phyloP scores from a whole-genome alignment of 2,797 vertebrate species.

The Darevskia nairensis region DNA sequence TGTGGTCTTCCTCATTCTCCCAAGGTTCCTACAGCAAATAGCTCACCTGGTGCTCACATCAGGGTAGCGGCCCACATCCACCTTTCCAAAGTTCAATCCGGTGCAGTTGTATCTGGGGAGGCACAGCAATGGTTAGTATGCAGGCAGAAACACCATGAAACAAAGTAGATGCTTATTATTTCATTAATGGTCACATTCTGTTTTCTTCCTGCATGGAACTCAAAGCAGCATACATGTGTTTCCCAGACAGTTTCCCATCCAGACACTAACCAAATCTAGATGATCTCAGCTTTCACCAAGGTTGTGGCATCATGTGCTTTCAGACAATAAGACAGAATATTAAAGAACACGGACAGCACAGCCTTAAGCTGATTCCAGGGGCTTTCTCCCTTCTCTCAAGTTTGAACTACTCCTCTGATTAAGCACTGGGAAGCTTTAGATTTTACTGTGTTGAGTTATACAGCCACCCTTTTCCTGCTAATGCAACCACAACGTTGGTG shows the following conservation, averaged over 20 bases:
- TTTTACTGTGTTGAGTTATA: not conserved
- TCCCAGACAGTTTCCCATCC: not conserved
- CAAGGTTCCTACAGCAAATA: not conserved
- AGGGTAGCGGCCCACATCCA: slow-evolving; percentile 92
- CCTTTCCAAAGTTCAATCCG: slow-evolving; percentile 92
- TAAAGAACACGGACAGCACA: not conserved
- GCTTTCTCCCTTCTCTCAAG: not conserved
- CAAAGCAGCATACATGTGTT: not conserved
- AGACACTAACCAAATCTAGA: not conserved
- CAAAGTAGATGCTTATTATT: not conserved
- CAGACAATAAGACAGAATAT: not conserved
- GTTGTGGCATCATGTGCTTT: not conserved
- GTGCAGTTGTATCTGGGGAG: slow-evolving; percentile 88
- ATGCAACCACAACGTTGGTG: not conserved
- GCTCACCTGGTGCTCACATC: slow-evolving; percentile 87
- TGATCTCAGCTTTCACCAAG: not conserved
- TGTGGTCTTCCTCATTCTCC: not conserved
- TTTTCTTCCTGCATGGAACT: not conserved
- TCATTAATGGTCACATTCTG: not conserved
- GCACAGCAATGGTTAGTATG: fast-evolving
- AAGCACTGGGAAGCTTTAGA: not conserved
- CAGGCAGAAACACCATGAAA: fast-evolving
- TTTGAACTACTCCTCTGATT: not conserved
- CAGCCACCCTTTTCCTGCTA: not conserved
- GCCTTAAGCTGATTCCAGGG: not conserved